A percentile compares a stretch with the other conserved stretches of the same genome.
phyloP scores from a whole-genome alignment of 2,113 vertebrate genomes.

The Turnix velox region DNA sequence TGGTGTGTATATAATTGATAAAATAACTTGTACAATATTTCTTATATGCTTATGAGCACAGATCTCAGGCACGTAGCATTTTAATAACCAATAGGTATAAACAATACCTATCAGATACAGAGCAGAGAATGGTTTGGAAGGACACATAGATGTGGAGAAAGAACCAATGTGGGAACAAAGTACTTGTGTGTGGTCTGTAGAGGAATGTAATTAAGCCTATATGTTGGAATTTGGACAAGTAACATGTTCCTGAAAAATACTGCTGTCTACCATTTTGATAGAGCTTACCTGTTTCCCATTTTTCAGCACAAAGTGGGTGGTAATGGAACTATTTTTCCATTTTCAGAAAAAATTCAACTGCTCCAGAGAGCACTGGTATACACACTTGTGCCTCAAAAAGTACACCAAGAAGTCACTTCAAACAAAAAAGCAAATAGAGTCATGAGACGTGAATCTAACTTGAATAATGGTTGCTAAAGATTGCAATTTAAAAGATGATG shows the following conservation, averaged over 20 bases:
- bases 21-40: not conserved
- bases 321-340: not conserved
- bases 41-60: not conserved
- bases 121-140: not conserved
- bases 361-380: not conserved
- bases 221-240: not conserved
- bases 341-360: not conserved
- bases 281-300: not conserved
- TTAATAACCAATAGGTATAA: not conserved
- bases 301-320: not conserved
- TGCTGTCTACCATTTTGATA: not conserved
- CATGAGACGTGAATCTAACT: constrained; percentile 9
- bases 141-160: not conserved
- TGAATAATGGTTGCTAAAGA: constrained; percentile 25
- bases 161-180: not conserved
- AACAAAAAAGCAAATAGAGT: not conserved
- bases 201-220: not conserved
- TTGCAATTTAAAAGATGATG: not conserved
- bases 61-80: not conserved
- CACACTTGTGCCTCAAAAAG: not conserved
- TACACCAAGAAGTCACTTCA: not conserved
- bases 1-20: not conserved
- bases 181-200: accelerated
- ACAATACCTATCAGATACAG: not conserved
- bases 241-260: not conserved